Evolutionary conservation across 2,888 invertebrate genomes (phyloP).

Genomic region (Calameuta idolon): DNA sequence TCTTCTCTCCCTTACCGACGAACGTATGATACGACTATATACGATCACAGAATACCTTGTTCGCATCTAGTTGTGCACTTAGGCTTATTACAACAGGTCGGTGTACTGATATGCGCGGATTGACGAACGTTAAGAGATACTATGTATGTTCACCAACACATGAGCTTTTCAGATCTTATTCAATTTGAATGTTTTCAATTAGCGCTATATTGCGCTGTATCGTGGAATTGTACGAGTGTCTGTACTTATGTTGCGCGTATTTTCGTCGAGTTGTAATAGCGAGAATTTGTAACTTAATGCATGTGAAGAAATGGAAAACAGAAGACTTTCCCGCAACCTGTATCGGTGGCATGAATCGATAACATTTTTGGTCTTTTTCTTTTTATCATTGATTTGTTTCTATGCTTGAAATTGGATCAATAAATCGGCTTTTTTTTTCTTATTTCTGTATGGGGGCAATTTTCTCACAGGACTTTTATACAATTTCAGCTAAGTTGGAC

Average conservation of each 20-base stretch:
- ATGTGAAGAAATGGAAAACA: neutral
- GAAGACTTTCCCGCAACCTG: neutral
- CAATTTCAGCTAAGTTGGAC: neutral
- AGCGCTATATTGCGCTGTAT: neutral
- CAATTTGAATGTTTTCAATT: neutral
- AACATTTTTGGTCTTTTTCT: neutral
- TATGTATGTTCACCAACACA: neutral
- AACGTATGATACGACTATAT: neutral
- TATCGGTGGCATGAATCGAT: neutral
- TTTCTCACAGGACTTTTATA: neutral
- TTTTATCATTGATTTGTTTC: slow-evolving; percentile 2
- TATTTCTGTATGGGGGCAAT: neutral
- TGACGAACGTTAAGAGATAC: neutral
- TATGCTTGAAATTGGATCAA: neutral
- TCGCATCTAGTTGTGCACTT: neutral
- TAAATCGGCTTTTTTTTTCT: neutral
- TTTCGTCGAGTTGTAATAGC: neutral
- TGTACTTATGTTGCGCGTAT: neutral
- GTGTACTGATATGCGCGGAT: neutral
- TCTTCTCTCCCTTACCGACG: slow-evolving; percentile 8
- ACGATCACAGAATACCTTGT: neutral
- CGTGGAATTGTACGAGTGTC: neutral
- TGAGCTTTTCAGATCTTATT: neutral
- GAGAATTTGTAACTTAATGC: neutral
- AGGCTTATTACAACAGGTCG: neutral